Conservation (phyloP, 2,113 vertebrate genomes). For the Silurus meridionalis region DNA sequence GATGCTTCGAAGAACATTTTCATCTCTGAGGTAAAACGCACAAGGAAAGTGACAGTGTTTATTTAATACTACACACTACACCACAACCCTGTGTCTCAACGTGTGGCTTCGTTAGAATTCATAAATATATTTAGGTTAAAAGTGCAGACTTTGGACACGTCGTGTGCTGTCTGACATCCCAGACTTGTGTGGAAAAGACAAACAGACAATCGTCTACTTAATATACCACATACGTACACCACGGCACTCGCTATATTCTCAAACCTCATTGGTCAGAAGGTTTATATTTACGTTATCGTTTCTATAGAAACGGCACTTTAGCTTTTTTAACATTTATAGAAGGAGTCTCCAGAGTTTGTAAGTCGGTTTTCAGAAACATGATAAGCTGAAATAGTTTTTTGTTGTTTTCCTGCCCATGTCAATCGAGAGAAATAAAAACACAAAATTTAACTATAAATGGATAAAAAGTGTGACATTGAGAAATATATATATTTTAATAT, state of each 20-base stretch:
- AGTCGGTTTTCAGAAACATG: not conserved
- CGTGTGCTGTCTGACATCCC: not conserved
- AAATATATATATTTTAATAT: no score
- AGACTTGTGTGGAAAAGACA: not conserved
- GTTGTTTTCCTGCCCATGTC: not conserved
- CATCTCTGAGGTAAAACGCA: constrained; percentile 34
- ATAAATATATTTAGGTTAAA: not conserved
- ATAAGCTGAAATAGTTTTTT: not conserved
- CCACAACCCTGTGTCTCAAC: constrained; percentile 23
- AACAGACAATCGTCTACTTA: not conserved
- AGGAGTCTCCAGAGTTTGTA: not conserved
- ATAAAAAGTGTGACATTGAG: not conserved
- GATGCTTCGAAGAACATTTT: constrained; percentile 39
- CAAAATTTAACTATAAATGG: not conserved
- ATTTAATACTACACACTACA: constrained; percentile 33
- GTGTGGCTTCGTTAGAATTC: not conserved
- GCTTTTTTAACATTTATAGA: not conserved
- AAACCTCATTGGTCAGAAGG: not conserved
- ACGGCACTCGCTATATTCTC: not conserved
- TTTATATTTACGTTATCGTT: not conserved
- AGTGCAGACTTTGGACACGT: not conserved
- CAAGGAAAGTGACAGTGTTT: constrained; percentile 30
- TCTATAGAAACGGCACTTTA: not conserved
- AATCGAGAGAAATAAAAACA: not conserved
- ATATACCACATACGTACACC: not conserved